Evolutionary conservation across 2,888 invertebrate genomes (phyloP).

Genomic region (Barypeithes pellucidus): DNA sequence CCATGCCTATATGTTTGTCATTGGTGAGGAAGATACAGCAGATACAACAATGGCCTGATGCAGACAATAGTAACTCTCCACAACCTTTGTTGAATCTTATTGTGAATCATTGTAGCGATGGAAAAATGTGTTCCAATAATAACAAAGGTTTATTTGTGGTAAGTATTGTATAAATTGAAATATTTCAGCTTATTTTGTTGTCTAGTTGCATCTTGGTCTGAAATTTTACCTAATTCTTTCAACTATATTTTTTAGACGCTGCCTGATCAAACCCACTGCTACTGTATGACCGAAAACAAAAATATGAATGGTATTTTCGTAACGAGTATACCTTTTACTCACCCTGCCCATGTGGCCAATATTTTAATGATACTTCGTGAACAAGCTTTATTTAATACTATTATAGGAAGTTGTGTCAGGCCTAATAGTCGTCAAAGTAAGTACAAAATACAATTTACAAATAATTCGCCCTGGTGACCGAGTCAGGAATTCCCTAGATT

Average conservation of each 20-base stretch:
- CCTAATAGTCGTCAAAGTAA: conserved; percentile 85
- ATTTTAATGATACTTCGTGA: conserved; percentile 89
- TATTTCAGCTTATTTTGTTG: too few species aligned
- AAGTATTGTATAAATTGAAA: conserved; percentile 12
- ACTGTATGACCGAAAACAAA: conserved; percentile 90
- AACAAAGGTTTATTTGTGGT: conserved; percentile 87
- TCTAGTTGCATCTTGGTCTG: too few species aligned
- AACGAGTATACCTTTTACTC: conserved; percentile 90
- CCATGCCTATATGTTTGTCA: conserved; percentile 88
- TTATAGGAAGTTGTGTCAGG: conserved; percentile 91
- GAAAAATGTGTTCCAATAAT: conserved; percentile 81
- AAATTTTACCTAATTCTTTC: too few species aligned
- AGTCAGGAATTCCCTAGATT: too few species aligned
- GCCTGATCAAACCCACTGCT: conserved; percentile 95
- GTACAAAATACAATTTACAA: conserved; percentile 52
- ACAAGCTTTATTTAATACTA: conserved; percentile 92
- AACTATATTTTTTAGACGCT: conserved; percentile 83
- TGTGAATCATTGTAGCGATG: conserved; percentile 84
- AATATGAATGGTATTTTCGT: conserved; percentile 84
- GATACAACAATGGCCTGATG: conserved; percentile 75
- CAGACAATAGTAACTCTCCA: conserved; percentile 65
- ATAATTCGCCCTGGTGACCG: too few species aligned
- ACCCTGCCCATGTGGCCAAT: conserved; percentile 92
- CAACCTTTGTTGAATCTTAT: conserved; percentile 84
- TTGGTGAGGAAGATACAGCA: conserved; percentile 80